Conservation (phyloP, 2,113 vertebrate species). For the Pluvianellus socialis region DNA sequence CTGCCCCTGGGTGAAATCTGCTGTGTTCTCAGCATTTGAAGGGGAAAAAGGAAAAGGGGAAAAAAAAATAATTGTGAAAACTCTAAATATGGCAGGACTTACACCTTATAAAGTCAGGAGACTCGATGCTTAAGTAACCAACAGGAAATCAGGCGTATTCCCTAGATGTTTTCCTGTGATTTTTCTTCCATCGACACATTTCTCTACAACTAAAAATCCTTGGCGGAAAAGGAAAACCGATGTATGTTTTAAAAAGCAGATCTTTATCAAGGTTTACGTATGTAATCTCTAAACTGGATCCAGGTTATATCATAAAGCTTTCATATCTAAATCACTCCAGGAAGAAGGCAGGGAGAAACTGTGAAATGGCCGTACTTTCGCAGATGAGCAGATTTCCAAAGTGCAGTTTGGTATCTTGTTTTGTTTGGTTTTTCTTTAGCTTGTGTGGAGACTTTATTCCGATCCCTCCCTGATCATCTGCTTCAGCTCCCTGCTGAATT, state of each 20-base stretch:
- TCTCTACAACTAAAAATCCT: neutral
- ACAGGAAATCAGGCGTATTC: neutral
- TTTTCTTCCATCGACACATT: neutral
- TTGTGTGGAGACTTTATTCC: neutral
- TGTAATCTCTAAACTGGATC: neutral
- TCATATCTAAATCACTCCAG: neutral
- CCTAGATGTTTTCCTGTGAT: neutral
- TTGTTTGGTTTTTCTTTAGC: neutral
- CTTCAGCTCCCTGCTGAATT: neutral
- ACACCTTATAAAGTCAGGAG: neutral
- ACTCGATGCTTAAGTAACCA: neutral
- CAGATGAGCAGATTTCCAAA: neutral
- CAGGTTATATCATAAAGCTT: neutral
- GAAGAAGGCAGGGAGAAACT: neutral
- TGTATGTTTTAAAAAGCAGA: neutral
- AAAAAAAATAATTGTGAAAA: no score
- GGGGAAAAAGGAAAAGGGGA: no score
- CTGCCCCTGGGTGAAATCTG: neutral
- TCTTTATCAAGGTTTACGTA: neutral
- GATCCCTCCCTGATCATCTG: accelerated
- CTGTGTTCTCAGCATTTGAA: neutral
- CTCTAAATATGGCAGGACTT: neutral
- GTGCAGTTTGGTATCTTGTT: neutral
- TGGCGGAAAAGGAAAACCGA: neutral
- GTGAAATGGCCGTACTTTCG: neutral